phyloP scores from a whole-genome alignment of 2,797 vertebrate genomes.

The Semotilus atromaculatus region DNA sequence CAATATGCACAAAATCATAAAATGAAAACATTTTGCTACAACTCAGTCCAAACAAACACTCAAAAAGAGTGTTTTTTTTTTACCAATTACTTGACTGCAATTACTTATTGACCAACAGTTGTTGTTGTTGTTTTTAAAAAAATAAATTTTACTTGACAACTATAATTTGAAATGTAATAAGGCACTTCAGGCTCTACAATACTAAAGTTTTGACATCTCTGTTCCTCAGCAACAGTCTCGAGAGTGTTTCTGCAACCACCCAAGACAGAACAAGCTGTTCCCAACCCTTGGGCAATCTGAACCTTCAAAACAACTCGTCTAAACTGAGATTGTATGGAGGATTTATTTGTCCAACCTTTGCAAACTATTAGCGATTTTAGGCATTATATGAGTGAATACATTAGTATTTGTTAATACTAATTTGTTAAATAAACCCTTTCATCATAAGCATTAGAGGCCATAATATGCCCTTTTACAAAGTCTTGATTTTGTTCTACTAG shows the following conservation, averaged over 20 bases:
- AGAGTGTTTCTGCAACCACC: neutral
- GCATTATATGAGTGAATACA: neutral
- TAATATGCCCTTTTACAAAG: neutral
- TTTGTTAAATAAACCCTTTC: neutral
- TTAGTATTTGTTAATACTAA: neutral
- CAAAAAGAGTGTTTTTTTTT: too few relatives aligned
- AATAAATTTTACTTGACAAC: neutral
- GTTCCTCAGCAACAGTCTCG: neutral
- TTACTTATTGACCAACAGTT: neutral
- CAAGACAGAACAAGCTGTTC: neutral
- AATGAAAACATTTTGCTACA: neutral
- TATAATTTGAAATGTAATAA: neutral
- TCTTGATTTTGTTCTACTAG: neutral
- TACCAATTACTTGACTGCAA: too few relatives aligned
- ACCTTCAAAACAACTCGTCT: neutral
- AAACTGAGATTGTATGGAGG: neutral
- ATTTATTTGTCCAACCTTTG: neutral
- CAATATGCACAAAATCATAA: neutral
- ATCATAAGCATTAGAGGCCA: neutral
- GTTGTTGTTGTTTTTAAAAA: too few relatives aligned
- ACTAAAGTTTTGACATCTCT: neutral
- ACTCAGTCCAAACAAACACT: neutral
- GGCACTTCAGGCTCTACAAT: neutral
- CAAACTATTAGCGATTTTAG: neutral
- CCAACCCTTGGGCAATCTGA: neutral